These are phyloP conservation scores for Schizotus pectinicornis DNA, from an alignment of 2,888 invertebrate genomes.

Conservation along the genomic window DNA sequence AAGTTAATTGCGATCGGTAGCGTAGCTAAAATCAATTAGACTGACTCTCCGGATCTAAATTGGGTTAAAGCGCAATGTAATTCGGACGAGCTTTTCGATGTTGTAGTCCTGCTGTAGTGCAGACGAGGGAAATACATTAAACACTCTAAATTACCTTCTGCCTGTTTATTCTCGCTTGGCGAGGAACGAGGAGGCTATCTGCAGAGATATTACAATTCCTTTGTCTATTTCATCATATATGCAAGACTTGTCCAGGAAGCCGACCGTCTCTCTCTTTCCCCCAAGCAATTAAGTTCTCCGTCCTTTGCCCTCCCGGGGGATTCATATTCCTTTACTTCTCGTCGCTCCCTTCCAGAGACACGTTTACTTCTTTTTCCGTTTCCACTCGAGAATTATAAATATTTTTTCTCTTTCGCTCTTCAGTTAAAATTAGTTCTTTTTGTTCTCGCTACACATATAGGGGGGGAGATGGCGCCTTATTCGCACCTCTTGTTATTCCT, in stretches of 20 bases:
- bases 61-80: too few species aligned
- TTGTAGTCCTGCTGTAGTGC: too few species aligned
- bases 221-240: conserved; percentile 60
- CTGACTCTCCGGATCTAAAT: too few species aligned
- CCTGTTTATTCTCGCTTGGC: conserved; percentile 45
- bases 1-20: too few species aligned
- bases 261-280: conserved; percentile 40
- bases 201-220: conserved; percentile 58
- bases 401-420: conserved; percentile 52
- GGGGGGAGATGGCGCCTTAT: conserved; percentile 30
- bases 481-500: conserved; percentile 38
- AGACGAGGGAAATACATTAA: conserved; percentile 36
- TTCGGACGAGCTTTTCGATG: too few species aligned
- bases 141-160: conserved; percentile 52
- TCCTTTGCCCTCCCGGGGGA: conserved; percentile 53
- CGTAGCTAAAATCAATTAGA: too few species aligned
- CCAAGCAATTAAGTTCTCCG: conserved; percentile 53
- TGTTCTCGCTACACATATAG: conserved; percentile 35
- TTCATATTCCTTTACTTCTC: conserved; percentile 52
- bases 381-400: conserved; percentile 57
- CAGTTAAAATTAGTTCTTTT: conserved; percentile 50
- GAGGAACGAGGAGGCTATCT: conserved; percentile 45
- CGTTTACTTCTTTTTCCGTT: conserved; percentile 46
- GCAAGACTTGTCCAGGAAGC: conserved; percentile 56
- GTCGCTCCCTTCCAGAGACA: conserved; percentile 40